Base-by-base conservation (phyloP, 53 echinoderm and acorn worm species). In the Mesocentrotus franciscanus region DNA sequence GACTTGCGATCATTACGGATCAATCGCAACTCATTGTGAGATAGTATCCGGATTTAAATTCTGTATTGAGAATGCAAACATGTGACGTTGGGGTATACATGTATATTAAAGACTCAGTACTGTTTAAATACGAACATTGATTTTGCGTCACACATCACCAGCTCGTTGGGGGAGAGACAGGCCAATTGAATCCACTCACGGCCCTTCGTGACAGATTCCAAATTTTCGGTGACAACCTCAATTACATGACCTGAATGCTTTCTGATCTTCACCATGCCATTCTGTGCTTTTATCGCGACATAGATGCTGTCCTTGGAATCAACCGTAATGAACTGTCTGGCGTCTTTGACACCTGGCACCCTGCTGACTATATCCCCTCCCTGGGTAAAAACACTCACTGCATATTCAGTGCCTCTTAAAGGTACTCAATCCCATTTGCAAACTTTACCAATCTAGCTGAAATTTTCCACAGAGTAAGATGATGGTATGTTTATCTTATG, bases 131-230 rank as follows among this genome's bases (percentile, higher is more conserved):
- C 39, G 36, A 81, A 81, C 81, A 81, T 81, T 42, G 81, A 81
- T 42, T 81, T 36, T 2, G 81, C 81, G 20, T 81, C 81, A 81
- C 81, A 81, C 81, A 81, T 81, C 18, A 81, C 81, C 20, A 81
- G 42, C 18, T 81, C 36, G 42, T 6, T 81, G 7, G 81, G 36
- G 33, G 81, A 81, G 9, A 20, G 39, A 81, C 81, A 81, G 16
- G 81, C 20, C 29, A 81, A 16, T 17, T 81, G 81, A 81, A 81
- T 33, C 81, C 81, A 81, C 8, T 81, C 81, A 33, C 81, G 81
- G 18, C 36, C 18, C 42, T 81, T 42, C 20, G 20, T 81, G 9
- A 81, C 81, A 9, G 36, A 81, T 6, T 81, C 36, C 39, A 81
- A 15, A 20, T 22, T 36, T 42, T 81, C 81, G 16, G 20, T 81